A percentile compares a stretch with the other conserved stretches of the same genome.
These are phyloP conservation scores for Periophthalmodon schlosseri DNA, from an alignment of 2,113 vertebrate genomes.

Conservation along the genomic window DNA sequence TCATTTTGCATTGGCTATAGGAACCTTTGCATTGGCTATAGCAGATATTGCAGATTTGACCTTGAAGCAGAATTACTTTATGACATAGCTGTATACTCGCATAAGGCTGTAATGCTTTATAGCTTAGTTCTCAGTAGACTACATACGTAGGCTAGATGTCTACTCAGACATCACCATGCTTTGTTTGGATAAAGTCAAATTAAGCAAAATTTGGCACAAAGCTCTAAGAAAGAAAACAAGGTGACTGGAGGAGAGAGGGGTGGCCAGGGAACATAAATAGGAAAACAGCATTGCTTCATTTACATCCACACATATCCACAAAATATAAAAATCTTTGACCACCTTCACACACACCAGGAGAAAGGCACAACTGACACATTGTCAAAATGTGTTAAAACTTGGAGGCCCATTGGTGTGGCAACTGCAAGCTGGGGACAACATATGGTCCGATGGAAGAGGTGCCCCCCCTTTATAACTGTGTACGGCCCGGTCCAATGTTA, in stretches of 20 bases:
- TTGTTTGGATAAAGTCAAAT: background rate
- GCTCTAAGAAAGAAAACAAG: constrained; percentile 67
- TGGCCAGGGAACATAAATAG: constrained; percentile 72
- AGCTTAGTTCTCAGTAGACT: background rate
- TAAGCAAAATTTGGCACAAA: constrained; percentile 20
- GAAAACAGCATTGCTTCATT: constrained; percentile 44
- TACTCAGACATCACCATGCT: background rate
- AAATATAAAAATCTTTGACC: constrained; percentile 39
- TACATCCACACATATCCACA: constrained; percentile 21
- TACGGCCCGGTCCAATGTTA: constrained; percentile 4
- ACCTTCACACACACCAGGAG: constrained; percentile 62
- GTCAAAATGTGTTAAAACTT: constrained; percentile 84
- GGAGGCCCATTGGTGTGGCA: constrained; percentile 74
- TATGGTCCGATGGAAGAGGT: constrained; percentile 71
- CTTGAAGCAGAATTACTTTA: constrained; percentile 41
- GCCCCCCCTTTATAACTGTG: constrained; percentile 19
- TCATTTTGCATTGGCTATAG: constrained; percentile 19
- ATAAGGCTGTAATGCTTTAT: background rate
- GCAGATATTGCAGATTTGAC: constrained; percentile 46
- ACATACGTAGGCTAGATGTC: background rate
- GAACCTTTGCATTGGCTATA: constrained; percentile 18
- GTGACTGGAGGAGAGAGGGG: constrained; percentile 72
- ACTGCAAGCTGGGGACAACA: constrained; percentile 83
- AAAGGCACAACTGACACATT: constrained; percentile 81
- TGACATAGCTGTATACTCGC: no score